These are phyloP conservation scores for Spilogale gracilis DNA, from an alignment of 2,113 vertebrate species.

Conservation along the genomic window DNA sequence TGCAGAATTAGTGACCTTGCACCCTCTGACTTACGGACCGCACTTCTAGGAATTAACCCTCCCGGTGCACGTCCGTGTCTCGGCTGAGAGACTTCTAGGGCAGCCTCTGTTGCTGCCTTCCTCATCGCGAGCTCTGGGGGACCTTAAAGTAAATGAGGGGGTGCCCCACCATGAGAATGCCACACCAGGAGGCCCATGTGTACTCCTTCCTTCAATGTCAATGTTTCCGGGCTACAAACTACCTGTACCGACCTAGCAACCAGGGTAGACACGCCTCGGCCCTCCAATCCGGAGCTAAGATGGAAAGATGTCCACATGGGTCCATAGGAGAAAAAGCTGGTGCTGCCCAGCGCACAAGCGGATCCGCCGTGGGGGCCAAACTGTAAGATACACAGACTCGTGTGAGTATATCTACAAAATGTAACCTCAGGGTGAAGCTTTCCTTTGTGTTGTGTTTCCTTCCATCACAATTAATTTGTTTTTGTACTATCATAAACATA, in stretches of 20 bases:
- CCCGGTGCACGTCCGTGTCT: accelerated
- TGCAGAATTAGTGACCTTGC: accelerated
- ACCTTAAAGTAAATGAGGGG: accelerated
- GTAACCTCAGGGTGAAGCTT: not conserved
- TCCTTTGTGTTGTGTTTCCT: not conserved
- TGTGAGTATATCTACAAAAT: not conserved
- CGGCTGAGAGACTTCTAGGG: accelerated
- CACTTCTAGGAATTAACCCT: not conserved
- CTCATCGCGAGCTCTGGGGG: not conserved
- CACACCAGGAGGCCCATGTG: accelerated
- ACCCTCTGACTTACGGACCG: accelerated
- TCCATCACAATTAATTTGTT: not conserved
- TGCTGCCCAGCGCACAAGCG: accelerated
- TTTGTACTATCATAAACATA: not conserved
- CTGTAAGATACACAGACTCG: accelerated
- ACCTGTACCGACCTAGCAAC: accelerated
- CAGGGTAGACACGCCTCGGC: accelerated
- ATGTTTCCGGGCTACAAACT: accelerated
- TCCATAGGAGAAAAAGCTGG: too few species aligned
- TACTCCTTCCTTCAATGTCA: accelerated
- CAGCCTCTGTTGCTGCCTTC: not conserved
- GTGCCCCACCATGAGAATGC: accelerated
- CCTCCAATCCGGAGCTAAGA: accelerated
- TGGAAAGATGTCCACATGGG: accelerated
- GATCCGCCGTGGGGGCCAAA: accelerated